Evolutionary conservation across 2,113 vertebrate genomes (phyloP), one percentile per base, ranked within the genome.

Genomic region (Monarcha castaneiventris): DNA sequence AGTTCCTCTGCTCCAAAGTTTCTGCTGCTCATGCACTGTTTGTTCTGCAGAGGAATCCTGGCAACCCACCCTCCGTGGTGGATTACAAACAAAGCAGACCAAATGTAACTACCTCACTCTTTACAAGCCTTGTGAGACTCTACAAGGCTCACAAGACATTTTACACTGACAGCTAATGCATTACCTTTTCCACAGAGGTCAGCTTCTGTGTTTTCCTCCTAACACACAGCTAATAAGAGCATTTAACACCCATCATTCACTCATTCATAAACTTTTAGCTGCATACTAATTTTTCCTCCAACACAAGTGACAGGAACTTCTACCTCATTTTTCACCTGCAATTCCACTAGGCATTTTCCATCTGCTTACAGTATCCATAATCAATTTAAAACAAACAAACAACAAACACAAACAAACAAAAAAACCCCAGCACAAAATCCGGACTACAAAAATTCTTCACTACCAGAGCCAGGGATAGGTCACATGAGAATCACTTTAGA

Each of bases 1-100:
- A 52, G n/a, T 7, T 35, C 25, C 15, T 87, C 72, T 87, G 63
- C 49, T 80, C 32, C 52, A 41, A 62, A 63, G 48, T 5, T 54
- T 17, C 73, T 54, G 58, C 7, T 56, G 46, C 46, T 69, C 37
- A 27, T 0, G 0, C 17, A 21, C 4, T 1, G 41, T 35, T 68
- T 3, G 1, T 15, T 63, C 71, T 29, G n/a, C 74, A 61, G 30
- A 39, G 51, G 25, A 43, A 81, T 37, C 69, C 35, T 58, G 51
- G 18, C 16, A 52, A 48, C 12, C 7, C 21, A 26, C 32, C 13
- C 33, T 52, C 61, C 1, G 0, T 2, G 7, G 25, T 3, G 0
- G 51, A 61, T 20, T 52, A 26, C 2, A 5, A 69, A 66, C 4
- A 8, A 51, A 89, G 41, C 48, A 66, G 84, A 48, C 10, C 12